A percentile compares a stretch with the other conserved stretches of the same genome.
Conservation (phyloP, 2,888 invertebrate genomes). For the Caenorhabditis imperialis region DNA sequence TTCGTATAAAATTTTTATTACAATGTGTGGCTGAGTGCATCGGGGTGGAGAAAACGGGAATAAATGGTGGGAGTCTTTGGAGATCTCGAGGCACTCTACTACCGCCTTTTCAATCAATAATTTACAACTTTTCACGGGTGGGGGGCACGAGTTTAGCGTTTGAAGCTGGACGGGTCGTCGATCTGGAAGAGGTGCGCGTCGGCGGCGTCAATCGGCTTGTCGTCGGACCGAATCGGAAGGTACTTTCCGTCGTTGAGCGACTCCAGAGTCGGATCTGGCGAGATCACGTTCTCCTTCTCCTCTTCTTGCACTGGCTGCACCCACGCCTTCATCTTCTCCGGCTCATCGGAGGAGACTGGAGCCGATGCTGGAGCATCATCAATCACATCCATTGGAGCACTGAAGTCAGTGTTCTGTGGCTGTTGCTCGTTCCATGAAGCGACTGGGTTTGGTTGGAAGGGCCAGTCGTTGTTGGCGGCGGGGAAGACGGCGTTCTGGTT, state of each 20-base stretch:
- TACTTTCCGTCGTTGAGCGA: constrained; percentile 53
- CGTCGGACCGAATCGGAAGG: constrained; percentile 58
- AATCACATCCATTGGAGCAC: constrained; percentile 33
- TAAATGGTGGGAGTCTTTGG: constrained; percentile 10
- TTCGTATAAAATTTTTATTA: constrained; percentile 12
- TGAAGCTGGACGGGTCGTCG: constrained; percentile 60
- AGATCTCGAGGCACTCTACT: constrained; percentile 13
- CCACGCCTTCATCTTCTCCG: constrained; percentile 19
- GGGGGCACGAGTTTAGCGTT: constrained; percentile 23
- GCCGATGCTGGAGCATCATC: constrained; percentile 29
- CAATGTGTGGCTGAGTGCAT: constrained; percentile 9
- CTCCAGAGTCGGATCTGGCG: constrained; percentile 44
- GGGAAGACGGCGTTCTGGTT: neutral
- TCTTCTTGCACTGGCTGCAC: constrained; percentile 4
- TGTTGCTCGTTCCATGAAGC: constrained; percentile 24
- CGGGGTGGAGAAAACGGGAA: constrained; percentile 18
- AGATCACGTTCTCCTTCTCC: constrained; percentile 30
- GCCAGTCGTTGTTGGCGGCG: neutral
- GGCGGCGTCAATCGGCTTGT: constrained; percentile 40
- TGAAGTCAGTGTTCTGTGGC: constrained; percentile 15
- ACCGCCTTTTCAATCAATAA: constrained; percentile 19
- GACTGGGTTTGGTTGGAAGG: constrained; percentile 51
- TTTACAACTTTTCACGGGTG: constrained; percentile 5
- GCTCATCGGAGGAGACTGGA: constrained; percentile 10
- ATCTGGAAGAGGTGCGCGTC: constrained; percentile 62